These are phyloP conservation scores for Xiphorhynchus erythropygius DNA, from an alignment of 2,797 vertebrate species.

Conservation along the genomic window DNA sequence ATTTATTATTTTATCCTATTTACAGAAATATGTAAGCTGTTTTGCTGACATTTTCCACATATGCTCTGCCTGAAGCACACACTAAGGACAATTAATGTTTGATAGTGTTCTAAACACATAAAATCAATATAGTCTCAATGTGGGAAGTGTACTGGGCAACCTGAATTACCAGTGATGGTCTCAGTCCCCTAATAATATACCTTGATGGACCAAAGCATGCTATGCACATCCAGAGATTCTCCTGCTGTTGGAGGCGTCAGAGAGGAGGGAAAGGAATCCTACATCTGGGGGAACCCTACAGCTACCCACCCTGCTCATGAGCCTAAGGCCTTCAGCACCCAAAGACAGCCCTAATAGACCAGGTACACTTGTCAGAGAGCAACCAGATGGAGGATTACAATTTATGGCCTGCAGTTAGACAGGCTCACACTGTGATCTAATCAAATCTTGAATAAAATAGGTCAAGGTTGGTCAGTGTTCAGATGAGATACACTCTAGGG, in stretches of 20 bases:
- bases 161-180: background rate
- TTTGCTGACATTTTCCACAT: background rate
- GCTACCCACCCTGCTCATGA: background rate
- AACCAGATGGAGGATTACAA: conserved; percentile 22
- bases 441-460: conserved; percentile 42
- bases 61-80: background rate
- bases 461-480: conserved; percentile 33
- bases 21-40: background rate
- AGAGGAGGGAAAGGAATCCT: background rate
- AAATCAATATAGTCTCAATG: background rate
- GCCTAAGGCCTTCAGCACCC: background rate
- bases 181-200: background rate
- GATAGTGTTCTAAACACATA: background rate
- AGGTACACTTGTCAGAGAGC: background rate
- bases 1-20: background rate
- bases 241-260: background rate
- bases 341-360: background rate
- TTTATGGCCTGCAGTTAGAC: conserved; percentile 53
- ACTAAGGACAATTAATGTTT: background rate
- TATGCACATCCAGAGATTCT: background rate
- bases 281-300: background rate
- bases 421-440: conserved; percentile 52
- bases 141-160: background rate
- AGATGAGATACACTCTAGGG: conserved; percentile 11
- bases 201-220: background rate